These are phyloP conservation scores for Zophobas atratus DNA, from an alignment of 1,140 invertebrate genomes.

Conservation along the genomic window DNA sequence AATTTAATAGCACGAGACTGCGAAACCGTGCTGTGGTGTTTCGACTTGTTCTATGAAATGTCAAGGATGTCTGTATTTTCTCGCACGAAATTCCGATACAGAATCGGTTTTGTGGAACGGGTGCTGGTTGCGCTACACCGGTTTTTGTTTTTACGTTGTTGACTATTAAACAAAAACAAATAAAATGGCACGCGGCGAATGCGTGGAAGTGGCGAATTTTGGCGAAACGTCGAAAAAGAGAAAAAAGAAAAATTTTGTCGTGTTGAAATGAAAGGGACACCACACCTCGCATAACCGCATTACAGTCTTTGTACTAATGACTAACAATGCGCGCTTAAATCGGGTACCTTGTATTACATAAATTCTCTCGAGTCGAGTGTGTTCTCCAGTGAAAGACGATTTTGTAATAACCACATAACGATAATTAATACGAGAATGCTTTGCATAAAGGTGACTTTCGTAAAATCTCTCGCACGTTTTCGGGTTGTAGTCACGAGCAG, in stretches of 20 bases:
- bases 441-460: not conserved
- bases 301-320: no score
- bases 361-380: not conserved
- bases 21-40: not conserved
- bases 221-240: no score
- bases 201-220: not conserved
- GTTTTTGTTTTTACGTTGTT: not conserved
- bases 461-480: not conserved
- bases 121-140: not conserved
- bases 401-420: not conserved
- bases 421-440: constrained; percentile 1
- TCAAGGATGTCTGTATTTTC: constrained; percentile 36
- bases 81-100: constrained; percentile 19
- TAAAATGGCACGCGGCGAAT: not conserved
- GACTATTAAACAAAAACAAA: not conserved
- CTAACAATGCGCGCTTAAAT: not conserved
- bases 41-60: constrained; percentile 30
- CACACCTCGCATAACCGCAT: no score
- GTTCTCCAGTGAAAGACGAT: not conserved
- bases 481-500: not conserved
- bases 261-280: no score
- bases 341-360: not conserved
- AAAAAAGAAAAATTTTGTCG: no score
- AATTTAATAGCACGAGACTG: constrained; percentile 13
- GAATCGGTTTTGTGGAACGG: not conserved